Percentiles rank a stretch among this genome's conserved stretches.
Evolutionary conservation across 2,888 invertebrate species (phyloP).

Genomic region (Amorpha juglandis): DNA sequence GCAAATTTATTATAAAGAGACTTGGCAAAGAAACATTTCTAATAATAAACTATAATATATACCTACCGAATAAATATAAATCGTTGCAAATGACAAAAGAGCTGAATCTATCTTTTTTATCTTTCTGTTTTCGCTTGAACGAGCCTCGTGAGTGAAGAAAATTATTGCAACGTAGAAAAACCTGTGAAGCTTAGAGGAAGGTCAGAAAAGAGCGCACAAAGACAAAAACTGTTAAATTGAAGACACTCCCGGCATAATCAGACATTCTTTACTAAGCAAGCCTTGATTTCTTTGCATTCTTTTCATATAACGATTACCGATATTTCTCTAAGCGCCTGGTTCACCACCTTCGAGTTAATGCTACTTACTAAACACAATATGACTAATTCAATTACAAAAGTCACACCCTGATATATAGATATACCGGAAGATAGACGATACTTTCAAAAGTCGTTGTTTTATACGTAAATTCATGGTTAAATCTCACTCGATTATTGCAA

Average conservation of each 20-base stretch:
- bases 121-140: conserved; percentile 71
- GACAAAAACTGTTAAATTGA: conserved; percentile 60
- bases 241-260: conserved; percentile 54
- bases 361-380: too few relatives aligned
- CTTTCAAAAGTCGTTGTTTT: too few relatives aligned
- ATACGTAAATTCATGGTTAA: too few relatives aligned
- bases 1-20: conserved; percentile 1
- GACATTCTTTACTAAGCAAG: conserved; percentile 37
- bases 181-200: conserved; percentile 58
- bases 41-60: conserved; percentile 10
- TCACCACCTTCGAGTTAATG: too few relatives aligned
- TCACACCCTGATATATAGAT: too few relatives aligned
- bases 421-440: too few relatives aligned
- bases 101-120: conserved; percentile 73
- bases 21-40: conserved; percentile 8
- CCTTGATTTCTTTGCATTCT: conserved; percentile 24
- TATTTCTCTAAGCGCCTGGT: not conserved
- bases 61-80: conserved; percentile 5
- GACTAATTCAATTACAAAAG: too few relatives aligned
- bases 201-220: conserved; percentile 65
- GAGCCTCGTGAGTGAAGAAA: conserved; percentile 66
- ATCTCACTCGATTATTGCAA: too few relatives aligned
- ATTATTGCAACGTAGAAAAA: conserved; percentile 69
- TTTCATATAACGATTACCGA: not conserved
- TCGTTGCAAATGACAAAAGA: conserved; percentile 61